A percentile compares a stretch with the other conserved stretches of the same genome.
These are phyloP conservation scores for Drosophila robusta DNA, from an alignment of 2,888 invertebrate species.

Conservation along the genomic window DNA sequence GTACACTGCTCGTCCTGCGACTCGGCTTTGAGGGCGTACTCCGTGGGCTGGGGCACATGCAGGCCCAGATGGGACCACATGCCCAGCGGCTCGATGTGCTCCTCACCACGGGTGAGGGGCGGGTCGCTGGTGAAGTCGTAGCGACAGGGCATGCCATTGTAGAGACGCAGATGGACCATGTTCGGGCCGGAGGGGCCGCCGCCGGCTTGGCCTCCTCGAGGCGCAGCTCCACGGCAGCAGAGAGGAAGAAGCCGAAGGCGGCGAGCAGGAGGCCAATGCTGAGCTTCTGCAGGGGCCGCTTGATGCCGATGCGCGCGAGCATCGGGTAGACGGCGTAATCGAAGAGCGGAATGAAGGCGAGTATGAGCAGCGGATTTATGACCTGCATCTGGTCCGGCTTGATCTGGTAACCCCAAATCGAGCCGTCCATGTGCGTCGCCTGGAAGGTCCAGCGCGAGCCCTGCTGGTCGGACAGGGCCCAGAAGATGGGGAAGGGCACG, in stretches of 20 bases:
- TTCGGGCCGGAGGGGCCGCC: conserved; percentile 82
- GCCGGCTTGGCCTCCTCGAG: conserved; percentile 89
- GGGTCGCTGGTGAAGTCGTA: conserved; percentile 83
- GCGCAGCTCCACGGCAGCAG: conserved; percentile 92
- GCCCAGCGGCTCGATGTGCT: conserved; percentile 79
- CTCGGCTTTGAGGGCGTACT: conserved; percentile 84
- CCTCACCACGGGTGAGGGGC: not conserved
- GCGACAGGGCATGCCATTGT: conserved; percentile 88
- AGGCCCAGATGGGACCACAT: conserved; percentile 85
- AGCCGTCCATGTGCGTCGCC: conserved; percentile 94
- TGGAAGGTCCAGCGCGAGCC: conserved; percentile 97
- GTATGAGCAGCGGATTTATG: conserved; percentile 93
- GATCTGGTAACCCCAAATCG: conserved; percentile 86
- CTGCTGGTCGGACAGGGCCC: conserved; percentile 97
- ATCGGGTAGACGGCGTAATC: conserved; percentile 87
- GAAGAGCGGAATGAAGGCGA: conserved; percentile 94
- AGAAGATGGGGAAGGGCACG: conserved; percentile 95
- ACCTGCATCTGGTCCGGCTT: conserved; percentile 99
- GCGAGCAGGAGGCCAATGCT: conserved; percentile 94
- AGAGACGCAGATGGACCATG: conserved; percentile 89
- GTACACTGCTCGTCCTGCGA: conserved; percentile 57
- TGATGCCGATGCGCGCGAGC: conserved; percentile 75
- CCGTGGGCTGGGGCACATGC: conserved; percentile 78
- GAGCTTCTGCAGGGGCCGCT: conserved; percentile 83
- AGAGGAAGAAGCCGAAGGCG: conserved; percentile 92